Evolutionary conservation across 2,888 invertebrate species (phyloP), one percentile per base, ranked within the genome.

Genomic region (Diaprepes abbreviatus): DNA sequence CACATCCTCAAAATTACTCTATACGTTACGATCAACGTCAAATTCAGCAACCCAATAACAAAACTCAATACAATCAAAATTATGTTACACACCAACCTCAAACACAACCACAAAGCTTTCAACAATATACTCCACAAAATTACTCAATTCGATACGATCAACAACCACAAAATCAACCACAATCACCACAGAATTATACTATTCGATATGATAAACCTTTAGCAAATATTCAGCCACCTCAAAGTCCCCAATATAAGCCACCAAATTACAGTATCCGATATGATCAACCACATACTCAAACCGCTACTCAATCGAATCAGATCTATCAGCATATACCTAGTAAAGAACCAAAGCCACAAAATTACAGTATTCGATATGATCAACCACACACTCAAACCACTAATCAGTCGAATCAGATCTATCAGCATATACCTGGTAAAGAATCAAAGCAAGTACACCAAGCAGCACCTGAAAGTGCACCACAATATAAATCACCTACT

Each of bases 21-120:
- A 68, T 68, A 50, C 60, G 58, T n/a, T 73, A 70, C 62, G 75
- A 76, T 16, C 71, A 75, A 50, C 69, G 73, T 19, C 69, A 59
- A 52, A 33, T 14, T 35, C 43, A 43, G n/a, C 59, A 58, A 38
- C 24, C 35, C 19, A 14, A 28, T 6, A 62, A 66, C 3, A 24
- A 45, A 12, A 50, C 64, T 55, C 55, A 64, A 33, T 35, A 21
- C 4, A 72, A 71, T 43, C 66, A 69, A 59, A 75, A 74, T 59
- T 74, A 75, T 59, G 65, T 57, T 24, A 40, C n/a, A 36, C 48
- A 43, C 3, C 24, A 40, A 3, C 48, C 40, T 7, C 24, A 40
- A 3, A 28, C 6, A n/a, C 52, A 35, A 40, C 24, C 36, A 33
- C 52, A 65, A 43, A 1, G 2, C 17, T 7, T 1, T 35, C 17